A percentile compares a stretch with the other conserved stretches of the same genome.
These are phyloP conservation scores for Panthera leo DNA, from an alignment of 2,113 vertebrate species.

Conservation along the genomic window DNA sequence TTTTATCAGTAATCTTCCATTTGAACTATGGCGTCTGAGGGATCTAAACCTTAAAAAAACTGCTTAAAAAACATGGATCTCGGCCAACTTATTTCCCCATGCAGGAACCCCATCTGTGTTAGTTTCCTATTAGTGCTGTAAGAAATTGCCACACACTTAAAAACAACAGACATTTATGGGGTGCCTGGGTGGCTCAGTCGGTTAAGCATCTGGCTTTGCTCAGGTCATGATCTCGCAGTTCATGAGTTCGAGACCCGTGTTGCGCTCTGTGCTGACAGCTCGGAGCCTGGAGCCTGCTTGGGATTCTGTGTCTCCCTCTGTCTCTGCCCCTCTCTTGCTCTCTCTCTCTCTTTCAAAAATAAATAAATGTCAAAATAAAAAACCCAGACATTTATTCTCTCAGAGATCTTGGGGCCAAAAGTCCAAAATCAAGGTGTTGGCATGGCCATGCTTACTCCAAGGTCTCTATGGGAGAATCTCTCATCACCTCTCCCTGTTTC, in stretches of 20 bases:
- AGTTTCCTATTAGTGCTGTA: neutral
- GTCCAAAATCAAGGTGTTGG: neutral
- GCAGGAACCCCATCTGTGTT: neutral
- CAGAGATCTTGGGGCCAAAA: neutral
- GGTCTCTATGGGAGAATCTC: neutral
- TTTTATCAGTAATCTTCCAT: neutral
- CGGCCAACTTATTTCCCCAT: neutral
- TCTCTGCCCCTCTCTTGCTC: too few relatives aligned
- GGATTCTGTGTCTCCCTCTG: too few relatives aligned
- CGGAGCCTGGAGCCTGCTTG: too few relatives aligned
- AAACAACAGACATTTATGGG: neutral
- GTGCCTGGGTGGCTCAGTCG: too few relatives aligned
- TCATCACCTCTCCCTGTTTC: neutral
- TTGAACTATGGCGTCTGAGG: neutral
- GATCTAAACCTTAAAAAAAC: neutral
- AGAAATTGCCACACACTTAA: neutral
- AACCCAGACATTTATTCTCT: neutral
- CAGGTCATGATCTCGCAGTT: too few relatives aligned
- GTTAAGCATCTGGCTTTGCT: too few relatives aligned
- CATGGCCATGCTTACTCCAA: neutral
- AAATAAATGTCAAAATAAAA: too few relatives aligned
- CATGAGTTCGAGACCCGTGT: too few relatives aligned
- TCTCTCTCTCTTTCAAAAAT: too few relatives aligned
- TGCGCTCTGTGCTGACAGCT: too few relatives aligned
- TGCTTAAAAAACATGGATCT: neutral